A percentile compares a stretch with the other conserved stretches of the same genome.
Evolutionary conservation across 2,888 invertebrate genomes (phyloP).

Genomic region (Sarcophaga caerulescens): DNA sequence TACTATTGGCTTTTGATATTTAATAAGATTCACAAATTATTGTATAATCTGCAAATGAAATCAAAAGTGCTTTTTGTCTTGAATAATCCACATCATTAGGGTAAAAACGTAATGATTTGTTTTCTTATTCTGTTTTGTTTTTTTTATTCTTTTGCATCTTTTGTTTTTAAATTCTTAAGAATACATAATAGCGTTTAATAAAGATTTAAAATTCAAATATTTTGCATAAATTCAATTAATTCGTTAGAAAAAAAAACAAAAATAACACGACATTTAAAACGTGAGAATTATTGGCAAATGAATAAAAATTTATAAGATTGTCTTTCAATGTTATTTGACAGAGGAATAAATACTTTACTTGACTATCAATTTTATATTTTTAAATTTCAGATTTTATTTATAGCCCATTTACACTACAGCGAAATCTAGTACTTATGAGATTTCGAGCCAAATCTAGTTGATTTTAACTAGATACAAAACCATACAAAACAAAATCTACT

Average conservation of each 20-base stretch:
- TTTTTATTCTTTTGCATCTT: neutral
- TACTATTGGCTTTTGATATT: neutral
- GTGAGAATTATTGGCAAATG: neutral
- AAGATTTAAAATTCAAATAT: constrained; percentile 9
- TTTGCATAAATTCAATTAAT: constrained; percentile 6
- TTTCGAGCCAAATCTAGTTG: too few species aligned
- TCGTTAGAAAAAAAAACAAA: neutral
- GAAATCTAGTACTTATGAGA: too few species aligned
- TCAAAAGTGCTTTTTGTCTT: neutral
- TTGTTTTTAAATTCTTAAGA: neutral
- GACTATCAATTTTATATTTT: neutral
- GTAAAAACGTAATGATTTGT: too few species aligned
- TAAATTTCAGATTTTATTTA: neutral
- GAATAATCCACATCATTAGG: neutral
- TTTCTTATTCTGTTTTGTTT: too few species aligned
- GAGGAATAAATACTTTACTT: neutral
- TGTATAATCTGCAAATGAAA: neutral
- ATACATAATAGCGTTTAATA: neutral
- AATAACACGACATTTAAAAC: neutral
- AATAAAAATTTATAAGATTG: neutral
- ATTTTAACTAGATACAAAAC: too few species aligned
- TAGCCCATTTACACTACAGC: too few species aligned
- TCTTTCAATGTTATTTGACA: too few species aligned
- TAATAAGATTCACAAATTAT: neutral
- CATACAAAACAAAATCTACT: too few species aligned